phyloP scores from a whole-genome alignment of 2,797 vertebrate species.

The Amphiprion clarkii region DNA sequence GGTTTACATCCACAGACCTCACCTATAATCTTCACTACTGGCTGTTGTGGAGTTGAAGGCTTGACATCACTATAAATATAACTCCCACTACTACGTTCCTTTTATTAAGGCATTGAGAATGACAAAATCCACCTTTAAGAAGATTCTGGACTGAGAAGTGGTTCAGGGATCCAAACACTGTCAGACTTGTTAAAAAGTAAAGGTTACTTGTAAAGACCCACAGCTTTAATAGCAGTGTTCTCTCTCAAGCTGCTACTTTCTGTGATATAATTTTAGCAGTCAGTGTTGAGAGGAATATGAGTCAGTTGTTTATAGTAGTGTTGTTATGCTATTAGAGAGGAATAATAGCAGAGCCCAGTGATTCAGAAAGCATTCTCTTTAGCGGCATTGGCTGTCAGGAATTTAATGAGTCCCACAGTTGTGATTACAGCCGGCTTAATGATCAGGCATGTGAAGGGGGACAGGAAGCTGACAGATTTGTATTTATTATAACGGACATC shows the following conservation, averaged over 20 bases:
- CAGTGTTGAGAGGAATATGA: conserved; percentile 56
- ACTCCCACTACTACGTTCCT: neutral
- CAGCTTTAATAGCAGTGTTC: conserved; percentile 53
- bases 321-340: conserved; percentile 73
- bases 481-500: conserved; percentile 77
- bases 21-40: conserved; percentile 1
- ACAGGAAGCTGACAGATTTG: conserved; percentile 77
- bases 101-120: conserved; percentile 4
- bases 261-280: conserved; percentile 58
- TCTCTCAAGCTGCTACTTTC: conserved; percentile 47
- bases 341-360: conserved; percentile 79
- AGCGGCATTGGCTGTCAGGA: conserved; percentile 72
- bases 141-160: conserved; percentile 25
- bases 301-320: conserved; percentile 67
- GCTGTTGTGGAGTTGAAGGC: conserved; percentile 13
- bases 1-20: neutral
- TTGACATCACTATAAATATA: conserved; percentile 26
- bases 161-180: conserved; percentile 46
- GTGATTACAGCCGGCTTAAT: conserved; percentile 79
- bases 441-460: conserved; percentile 72
- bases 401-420: conserved; percentile 84
- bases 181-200: conserved; percentile 52
- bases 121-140: conserved; percentile 27
- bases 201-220: conserved; percentile 45
- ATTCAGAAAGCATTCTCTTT: conserved; percentile 77